Conservation (phyloP, 2,797 vertebrate genomes). For the Enteromius trimaculatus region DNA sequence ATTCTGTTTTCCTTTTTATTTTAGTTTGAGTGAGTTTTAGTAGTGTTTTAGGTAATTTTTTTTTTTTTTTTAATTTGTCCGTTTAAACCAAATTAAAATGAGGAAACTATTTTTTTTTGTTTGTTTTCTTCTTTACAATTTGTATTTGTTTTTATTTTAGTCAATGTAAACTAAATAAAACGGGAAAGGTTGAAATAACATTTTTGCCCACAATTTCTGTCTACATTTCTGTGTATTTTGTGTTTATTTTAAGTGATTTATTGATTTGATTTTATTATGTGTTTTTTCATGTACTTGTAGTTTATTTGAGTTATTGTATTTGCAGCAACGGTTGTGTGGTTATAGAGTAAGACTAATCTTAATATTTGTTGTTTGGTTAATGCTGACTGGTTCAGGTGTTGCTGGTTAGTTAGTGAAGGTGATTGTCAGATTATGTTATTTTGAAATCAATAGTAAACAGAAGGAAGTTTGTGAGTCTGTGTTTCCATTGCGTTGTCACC, state of each 20-base stretch:
- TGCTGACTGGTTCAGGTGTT: not conserved
- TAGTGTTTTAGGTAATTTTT: too few species aligned
- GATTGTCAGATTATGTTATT: not conserved
- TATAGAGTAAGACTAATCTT: not conserved
- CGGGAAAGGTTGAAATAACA: not conserved
- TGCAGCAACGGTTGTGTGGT: not conserved
- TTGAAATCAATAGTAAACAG: not conserved
- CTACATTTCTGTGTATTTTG: not conserved
- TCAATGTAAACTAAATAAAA: not conserved
- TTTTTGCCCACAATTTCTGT: too few species aligned
- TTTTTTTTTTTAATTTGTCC: not conserved
- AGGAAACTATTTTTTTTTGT: not conserved
- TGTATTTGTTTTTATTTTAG: not conserved
- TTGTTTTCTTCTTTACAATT: not conserved
- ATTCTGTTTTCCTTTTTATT: too few species aligned
- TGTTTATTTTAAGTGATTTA: not conserved
- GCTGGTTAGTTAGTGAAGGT: not conserved
- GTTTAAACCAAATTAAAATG: not conserved
- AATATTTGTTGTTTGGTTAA: not conserved
- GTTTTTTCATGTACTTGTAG: too few species aligned
- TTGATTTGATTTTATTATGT: not conserved
- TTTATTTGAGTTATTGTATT: not conserved
- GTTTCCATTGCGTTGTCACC: not conserved
- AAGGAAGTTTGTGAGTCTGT: not conserved
- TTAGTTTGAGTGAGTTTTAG: too few species aligned